A percentile compares a stretch with the other conserved stretches of the same genome.
These are phyloP conservation scores for Drosophila tripunctata DNA, from an alignment of 2,888 invertebrate genomes.

Conservation along the genomic window DNA sequence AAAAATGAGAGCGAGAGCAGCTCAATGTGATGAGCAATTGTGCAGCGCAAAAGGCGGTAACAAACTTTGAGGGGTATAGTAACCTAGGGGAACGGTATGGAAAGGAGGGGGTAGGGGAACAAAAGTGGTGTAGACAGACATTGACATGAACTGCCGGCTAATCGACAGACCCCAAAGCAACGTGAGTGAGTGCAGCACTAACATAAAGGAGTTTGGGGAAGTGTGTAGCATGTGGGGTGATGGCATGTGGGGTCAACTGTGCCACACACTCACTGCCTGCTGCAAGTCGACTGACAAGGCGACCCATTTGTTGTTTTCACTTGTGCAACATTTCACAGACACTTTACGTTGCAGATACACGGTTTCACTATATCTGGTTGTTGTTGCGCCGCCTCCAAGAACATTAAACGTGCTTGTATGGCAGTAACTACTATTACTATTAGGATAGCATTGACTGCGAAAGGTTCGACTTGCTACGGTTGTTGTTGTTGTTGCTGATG, in stretches of 20 bases:
- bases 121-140: constrained; percentile 39
- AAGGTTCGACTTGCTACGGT: constrained; percentile 24
- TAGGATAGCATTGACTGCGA: constrained; percentile 45
- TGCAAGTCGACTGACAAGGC: constrained; percentile 63
- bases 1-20: constrained; percentile 18
- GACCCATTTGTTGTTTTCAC: constrained; percentile 78
- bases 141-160: constrained; percentile 71
- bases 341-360: constrained; percentile 50
- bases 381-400: constrained; percentile 62
- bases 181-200: constrained; percentile 39
- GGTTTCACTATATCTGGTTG: constrained; percentile 11
- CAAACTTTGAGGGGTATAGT: no score
- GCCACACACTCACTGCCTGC: constrained; percentile 38
- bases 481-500: constrained; percentile 20
- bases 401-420: constrained; percentile 78
- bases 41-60: constrained; percentile 31
- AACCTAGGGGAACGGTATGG: no score
- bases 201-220: neutral
- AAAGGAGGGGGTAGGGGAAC: neutral
- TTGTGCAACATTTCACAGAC: constrained; percentile 74
- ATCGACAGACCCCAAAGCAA: constrained; percentile 60
- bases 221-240: neutral
- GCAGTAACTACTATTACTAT: constrained; percentile 71
- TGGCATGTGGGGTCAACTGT: constrained; percentile 29
- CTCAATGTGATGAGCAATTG: constrained; percentile 69